These are phyloP conservation scores for Drosophila eohydei DNA, from an alignment of 2,888 invertebrate species.

Conservation along the genomic window DNA sequence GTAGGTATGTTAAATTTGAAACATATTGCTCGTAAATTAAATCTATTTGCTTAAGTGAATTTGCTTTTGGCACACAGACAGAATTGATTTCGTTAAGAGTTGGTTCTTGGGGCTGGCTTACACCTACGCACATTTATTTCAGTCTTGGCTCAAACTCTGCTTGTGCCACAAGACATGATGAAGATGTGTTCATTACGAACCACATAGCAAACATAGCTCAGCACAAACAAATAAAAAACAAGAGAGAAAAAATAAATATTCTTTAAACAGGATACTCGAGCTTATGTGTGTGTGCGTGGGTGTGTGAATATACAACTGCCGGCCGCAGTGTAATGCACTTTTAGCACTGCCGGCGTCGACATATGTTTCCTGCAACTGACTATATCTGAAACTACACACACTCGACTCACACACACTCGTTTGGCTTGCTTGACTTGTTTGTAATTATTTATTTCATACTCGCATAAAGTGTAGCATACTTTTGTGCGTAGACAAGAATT, in stretches of 20 bases:
- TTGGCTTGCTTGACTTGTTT: conserved; percentile 73
- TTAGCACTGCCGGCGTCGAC: conserved; percentile 62
- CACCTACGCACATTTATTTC: conserved; percentile 6
- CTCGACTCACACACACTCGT: conserved; percentile 17
- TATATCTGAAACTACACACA: conserved; percentile 7
- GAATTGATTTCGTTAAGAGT: conserved; percentile 1
- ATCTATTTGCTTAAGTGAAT: conserved; percentile 2
- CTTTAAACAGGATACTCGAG: conserved; percentile 36
- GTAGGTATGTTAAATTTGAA: too few species aligned
- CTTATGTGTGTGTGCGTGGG: not conserved
- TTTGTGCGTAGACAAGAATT: conserved; percentile 74
- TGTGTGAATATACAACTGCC: not conserved
- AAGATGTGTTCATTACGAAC: conserved; percentile 42
- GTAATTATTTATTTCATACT: conserved; percentile 75
- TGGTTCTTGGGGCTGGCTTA: not conserved
- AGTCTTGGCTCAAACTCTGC: conserved; percentile 5
- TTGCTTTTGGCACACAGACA: conserved; percentile 1
- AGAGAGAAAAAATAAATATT: conserved; percentile 23
- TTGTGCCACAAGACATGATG: conserved; percentile 22
- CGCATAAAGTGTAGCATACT: conserved; percentile 71
- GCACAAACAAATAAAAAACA: conserved; percentile 2
- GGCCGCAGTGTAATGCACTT: conserved; percentile 66
- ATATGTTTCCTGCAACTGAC: conserved; percentile 53
- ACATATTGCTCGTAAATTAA: not conserved
- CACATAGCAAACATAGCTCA: conserved; percentile 38